These are phyloP conservation scores for Dolichallabes microphthalmus DNA, from an alignment of 2,113 vertebrate species.

Conservation along the genomic window DNA sequence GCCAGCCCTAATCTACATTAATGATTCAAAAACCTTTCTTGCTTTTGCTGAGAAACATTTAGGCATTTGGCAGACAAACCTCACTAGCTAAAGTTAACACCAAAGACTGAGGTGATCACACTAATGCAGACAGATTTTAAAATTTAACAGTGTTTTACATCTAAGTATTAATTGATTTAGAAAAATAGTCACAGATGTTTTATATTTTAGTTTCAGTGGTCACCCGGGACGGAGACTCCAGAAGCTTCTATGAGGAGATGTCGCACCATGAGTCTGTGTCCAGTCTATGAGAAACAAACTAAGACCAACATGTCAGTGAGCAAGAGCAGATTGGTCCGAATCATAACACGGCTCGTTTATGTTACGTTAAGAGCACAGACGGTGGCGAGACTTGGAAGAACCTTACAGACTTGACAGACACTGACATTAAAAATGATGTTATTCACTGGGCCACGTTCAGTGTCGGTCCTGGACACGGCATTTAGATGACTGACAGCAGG, in stretches of 20 bases:
- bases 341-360: slow-evolving; percentile 82
- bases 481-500: slow-evolving; percentile 78
- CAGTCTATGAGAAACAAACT: slow-evolving; percentile 71
- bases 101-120: slow-evolving; percentile 73
- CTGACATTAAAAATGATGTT: slow-evolving; percentile 77
- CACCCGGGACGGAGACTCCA: slow-evolving; percentile 61
- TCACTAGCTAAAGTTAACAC: slow-evolving; percentile 74
- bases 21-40: slow-evolving; percentile 71
- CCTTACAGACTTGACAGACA: slow-evolving; percentile 77
- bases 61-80: too few species aligned
- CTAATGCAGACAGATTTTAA: neutral
- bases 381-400: slow-evolving; percentile 82
- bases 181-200: neutral
- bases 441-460: slow-evolving; percentile 85
- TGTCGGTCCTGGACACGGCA: slow-evolving; percentile 87
- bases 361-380: slow-evolving; percentile 80
- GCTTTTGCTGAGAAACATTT: slow-evolving; percentile 89
- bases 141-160: neutral
- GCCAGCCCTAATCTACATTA: slow-evolving; percentile 83
- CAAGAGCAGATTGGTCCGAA: slow-evolving; percentile 76
- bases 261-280: slow-evolving; percentile 78
- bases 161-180: too few species aligned
- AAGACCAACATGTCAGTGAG: slow-evolving; percentile 70
- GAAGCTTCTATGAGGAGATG: slow-evolving; percentile 60
- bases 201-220: slow-evolving; percentile 63